phyloP scores from a whole-genome alignment of 2,113 vertebrate genomes.

The Naja naja region DNA sequence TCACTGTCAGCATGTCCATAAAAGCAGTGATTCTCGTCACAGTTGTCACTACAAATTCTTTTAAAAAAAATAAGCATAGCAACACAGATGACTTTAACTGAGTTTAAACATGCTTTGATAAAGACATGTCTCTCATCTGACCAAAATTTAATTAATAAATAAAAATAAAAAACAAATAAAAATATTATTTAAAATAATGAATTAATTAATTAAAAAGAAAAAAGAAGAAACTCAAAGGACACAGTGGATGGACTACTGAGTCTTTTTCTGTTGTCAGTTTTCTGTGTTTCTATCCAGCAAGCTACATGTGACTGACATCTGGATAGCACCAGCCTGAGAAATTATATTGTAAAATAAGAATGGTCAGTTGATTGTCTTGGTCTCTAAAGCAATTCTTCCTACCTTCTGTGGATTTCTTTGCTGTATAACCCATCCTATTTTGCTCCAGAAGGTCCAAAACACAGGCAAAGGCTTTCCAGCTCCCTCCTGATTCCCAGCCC shows the following conservation, averaged over 20 bases:
- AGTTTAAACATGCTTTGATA: neutral
- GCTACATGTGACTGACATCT: neutral
- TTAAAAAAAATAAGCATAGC: neutral
- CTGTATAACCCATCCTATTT: neutral
- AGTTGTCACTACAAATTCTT: neutral
- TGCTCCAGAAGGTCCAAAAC: neutral
- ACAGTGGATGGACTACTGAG: neutral
- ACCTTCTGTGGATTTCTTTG: neutral
- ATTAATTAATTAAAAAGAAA: neutral
- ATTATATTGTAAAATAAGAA: neutral
- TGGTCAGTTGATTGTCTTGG: neutral
- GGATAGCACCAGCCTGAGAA: neutral
- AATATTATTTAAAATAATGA: neutral
- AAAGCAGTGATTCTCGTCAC: neutral
- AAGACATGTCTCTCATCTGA: neutral
- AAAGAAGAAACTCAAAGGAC: neutral
- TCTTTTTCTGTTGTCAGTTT: neutral
- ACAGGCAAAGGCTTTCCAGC: neutral
- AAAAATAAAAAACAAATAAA: neutral
- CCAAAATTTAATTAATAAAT: neutral
- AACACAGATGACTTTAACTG: neutral
- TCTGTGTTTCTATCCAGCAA: neutral
- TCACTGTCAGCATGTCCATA: neutral
- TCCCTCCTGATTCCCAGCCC: neutral
- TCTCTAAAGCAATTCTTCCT: neutral